Conservation (phyloP, 1,140 invertebrate genomes). For the Coboldia fuscipes region DNA sequence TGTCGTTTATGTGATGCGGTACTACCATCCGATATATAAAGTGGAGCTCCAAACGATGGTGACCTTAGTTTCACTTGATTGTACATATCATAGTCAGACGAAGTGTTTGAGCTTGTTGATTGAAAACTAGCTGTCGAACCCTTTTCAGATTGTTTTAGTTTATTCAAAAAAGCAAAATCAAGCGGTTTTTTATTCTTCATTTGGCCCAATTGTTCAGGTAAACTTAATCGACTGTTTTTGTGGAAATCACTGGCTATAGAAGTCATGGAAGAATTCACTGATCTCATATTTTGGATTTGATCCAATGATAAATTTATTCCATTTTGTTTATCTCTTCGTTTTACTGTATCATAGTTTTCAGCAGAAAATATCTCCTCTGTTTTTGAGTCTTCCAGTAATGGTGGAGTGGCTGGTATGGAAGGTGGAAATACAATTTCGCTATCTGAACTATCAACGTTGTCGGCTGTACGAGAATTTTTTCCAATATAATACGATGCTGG, state of each 20-base stretch:
- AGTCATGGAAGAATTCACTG: conserved; percentile 16
- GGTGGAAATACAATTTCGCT: conserved; percentile 60
- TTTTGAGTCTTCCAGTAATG: conserved; percentile 35
- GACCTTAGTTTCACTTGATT: conserved; percentile 13
- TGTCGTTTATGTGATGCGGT: conserved; percentile 8
- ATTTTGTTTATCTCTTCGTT: conserved; percentile 14
- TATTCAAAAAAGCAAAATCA: too few relatives aligned
- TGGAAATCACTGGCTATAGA: conserved; percentile 9
- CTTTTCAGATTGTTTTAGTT: conserved; percentile 16
- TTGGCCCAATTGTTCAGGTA: conserved; percentile 18
- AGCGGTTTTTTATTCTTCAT: conserved; percentile 5
- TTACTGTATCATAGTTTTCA: conserved; percentile 20
- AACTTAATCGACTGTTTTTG: conserved; percentile 15
- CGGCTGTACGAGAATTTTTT: conserved; percentile 26
- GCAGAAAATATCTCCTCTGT: conserved; percentile 20
- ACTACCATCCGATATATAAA: conserved; percentile 15
- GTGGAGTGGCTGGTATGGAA: conserved; percentile 54
- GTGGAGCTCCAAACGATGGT: conserved; percentile 7
- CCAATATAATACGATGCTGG: conserved; percentile 71
- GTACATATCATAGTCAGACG: conserved; percentile 18
- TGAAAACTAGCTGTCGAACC: conserved; percentile 20
- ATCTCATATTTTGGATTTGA: conserved; percentile 16
- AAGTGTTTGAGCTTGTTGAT: conserved; percentile 18
- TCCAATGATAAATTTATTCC: conserved; percentile 16
- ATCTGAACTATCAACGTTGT: conserved; percentile 58